Evolutionary conservation across 2,113 vertebrate species (phyloP).

Genomic region (Erinaceus europaeus): DNA sequence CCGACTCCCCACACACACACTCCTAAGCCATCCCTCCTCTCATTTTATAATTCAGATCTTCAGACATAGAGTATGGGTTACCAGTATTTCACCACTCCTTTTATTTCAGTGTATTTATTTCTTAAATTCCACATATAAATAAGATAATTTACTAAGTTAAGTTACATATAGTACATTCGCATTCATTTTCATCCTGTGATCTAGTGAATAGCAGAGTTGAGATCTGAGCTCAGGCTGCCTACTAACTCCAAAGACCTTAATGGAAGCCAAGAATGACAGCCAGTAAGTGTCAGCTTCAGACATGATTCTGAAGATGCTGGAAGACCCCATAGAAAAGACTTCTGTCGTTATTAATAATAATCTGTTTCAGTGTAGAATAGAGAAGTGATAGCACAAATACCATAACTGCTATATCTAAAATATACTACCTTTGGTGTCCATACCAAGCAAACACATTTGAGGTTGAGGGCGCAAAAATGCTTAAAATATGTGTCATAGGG

Average conservation of each 20-base stretch:
- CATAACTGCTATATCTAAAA: not conserved
- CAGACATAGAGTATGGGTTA: too few species aligned
- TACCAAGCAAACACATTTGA: not conserved
- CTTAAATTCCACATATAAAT: too few species aligned
- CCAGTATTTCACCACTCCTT: too few species aligned
- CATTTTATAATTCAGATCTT: too few species aligned
- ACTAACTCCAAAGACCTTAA: not conserved
- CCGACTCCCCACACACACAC: too few species aligned
- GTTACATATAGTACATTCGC: not conserved
- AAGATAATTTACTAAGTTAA: not conserved
- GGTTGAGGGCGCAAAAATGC: not conserved
- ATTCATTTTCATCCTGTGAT: too few species aligned
- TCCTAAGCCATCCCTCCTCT: too few species aligned
- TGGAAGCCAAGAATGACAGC: not conserved
- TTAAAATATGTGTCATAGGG: not conserved
- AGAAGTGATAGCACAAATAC: not conserved
- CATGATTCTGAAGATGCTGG: not conserved
- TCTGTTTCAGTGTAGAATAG: not conserved
- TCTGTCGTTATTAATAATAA: not conserved
- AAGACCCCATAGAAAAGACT: not conserved
- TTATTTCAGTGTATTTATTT: too few species aligned
- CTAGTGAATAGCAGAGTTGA: not conserved
- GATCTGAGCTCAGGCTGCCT: not conserved
- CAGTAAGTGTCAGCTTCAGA: not conserved
- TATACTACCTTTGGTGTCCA: not conserved